Evolutionary conservation across 2,797 vertebrate species (phyloP).

Genomic region (Scleropages formosus): DNA sequence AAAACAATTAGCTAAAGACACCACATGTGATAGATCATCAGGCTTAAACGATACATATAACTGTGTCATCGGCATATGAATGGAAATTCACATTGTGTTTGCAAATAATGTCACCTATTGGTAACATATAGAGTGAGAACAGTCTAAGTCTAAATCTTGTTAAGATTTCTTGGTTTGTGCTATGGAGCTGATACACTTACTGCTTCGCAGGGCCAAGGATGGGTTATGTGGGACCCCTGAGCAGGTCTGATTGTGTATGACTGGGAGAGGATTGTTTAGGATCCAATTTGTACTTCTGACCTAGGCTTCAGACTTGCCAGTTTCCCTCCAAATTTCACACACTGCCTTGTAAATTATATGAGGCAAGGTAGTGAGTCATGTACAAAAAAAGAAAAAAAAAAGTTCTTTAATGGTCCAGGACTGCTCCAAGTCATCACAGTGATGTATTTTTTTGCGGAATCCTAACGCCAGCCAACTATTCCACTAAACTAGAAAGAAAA

Average conservation of each 20-base stretch:
- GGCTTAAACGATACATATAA: too few relatives aligned
- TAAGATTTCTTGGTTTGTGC: background rate
- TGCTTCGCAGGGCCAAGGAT: conserved; percentile 6
- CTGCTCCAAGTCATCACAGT: conserved; percentile 32
- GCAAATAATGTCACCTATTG: too few relatives aligned
- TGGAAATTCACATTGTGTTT: too few relatives aligned
- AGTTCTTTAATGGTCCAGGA: conserved; percentile 29
- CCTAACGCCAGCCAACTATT: background rate
- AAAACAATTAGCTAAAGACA: too few relatives aligned
- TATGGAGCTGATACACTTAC: background rate
- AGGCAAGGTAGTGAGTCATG: conserved; percentile 46
- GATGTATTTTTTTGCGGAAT: conserved; percentile 31
- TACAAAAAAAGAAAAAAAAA: conserved; percentile 43
- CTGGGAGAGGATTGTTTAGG: background rate
- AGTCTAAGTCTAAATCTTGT: too few relatives aligned
- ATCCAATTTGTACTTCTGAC: background rate
- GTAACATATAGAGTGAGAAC: too few relatives aligned
- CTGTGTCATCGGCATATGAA: too few relatives aligned
- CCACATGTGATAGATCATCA: too few relatives aligned
- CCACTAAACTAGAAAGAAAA: background rate
- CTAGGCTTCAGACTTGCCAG: conserved; percentile 9
- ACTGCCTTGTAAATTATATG: conserved; percentile 51
- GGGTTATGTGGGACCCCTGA: background rate
- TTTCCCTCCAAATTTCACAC: conserved; percentile 29
- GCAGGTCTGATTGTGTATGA: background rate